Evolutionary conservation across 2,888 invertebrate species (phyloP), one percentile per base, ranked within the genome.

Genomic region (Dryomyza anilis): DNA sequence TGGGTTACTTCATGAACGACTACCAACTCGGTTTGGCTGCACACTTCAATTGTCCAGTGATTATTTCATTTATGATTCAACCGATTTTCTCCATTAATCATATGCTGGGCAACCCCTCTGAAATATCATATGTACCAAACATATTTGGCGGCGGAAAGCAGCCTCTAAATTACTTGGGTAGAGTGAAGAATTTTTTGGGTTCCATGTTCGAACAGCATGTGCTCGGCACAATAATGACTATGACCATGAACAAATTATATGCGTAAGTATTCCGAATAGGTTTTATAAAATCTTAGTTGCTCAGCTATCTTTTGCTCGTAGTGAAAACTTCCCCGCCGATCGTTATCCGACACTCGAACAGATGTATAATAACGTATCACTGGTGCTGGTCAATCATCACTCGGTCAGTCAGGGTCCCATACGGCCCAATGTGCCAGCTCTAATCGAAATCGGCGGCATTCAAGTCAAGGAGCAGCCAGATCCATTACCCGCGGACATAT

Each of bases 1-100:
- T 78, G 23, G 83, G 81, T 8, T 74, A 75, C 45, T 71, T 79
- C 25, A 65, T 77, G 27, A 82, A 79, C 53, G 79, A 81, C 3
- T 78, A 75, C 21, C 73, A 78, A 27, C 14, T 83, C 36, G 83
- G 83, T 19, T 25, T 83, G 19, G 80, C 76, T 0, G 76, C 73
- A 1, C 81, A 83, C 48, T 76, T 82, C 29, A 71, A 77, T 1
- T 76, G 78, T 62, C 83, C 83, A 1, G 57, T 75, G 0, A 69
- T 82, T 7, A 2, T 80, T 0, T 75, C 75, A 29, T 77, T 76
- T 71, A 73, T 76, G 39, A 67, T 74, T 1, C 67, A 72, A 2
- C 70, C 78, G 0, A 67, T 78, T 14, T 46, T 67, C 1, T 52
- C 69, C 2, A 21, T 75, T 0, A 74, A 77, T 27, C 55, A 70